phyloP scores from a whole-genome alignment of 2,113 vertebrate species.

The Probosciger aterrimus region DNA sequence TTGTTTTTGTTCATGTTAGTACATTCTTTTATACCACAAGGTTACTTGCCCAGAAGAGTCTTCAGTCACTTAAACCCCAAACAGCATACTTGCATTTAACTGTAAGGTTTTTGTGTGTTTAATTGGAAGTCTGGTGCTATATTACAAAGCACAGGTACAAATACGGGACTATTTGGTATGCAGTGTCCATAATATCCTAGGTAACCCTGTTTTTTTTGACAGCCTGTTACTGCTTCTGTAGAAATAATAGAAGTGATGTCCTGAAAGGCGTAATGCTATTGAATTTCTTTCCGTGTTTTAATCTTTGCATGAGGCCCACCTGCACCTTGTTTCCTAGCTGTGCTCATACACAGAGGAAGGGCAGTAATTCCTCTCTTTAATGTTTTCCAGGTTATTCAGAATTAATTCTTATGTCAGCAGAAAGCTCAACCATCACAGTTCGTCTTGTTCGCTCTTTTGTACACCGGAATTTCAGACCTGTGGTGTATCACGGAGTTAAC shows the following conservation, averaged over 20 bases:
- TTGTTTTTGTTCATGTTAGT: not conserved
- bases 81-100: not conserved
- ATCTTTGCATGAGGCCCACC: not conserved
- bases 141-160: not conserved
- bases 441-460: constrained; percentile 90
- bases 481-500: constrained; percentile 81
- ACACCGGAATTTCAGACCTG: constrained; percentile 85
- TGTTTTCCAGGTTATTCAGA: constrained; percentile 2
- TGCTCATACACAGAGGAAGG: not conserved
- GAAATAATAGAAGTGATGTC: not conserved
- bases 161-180: not conserved
- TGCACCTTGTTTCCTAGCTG: not conserved
- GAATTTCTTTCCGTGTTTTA: not conserved
- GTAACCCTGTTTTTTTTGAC: not conserved
- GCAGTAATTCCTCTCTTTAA: not conserved
- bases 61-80: not conserved
- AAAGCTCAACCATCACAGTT: constrained; percentile 80
- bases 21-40: not conserved
- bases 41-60: not conserved
- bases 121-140: not conserved
- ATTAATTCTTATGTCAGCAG: constrained; percentile 72
- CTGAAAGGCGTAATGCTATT: not conserved
- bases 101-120: not conserved
- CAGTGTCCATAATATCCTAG: not conserved
- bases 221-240: not conserved